These are phyloP conservation scores for Caenorhabditis tropicalis DNA, from an alignment of 1,140 invertebrate species.

Conservation along the genomic window DNA sequence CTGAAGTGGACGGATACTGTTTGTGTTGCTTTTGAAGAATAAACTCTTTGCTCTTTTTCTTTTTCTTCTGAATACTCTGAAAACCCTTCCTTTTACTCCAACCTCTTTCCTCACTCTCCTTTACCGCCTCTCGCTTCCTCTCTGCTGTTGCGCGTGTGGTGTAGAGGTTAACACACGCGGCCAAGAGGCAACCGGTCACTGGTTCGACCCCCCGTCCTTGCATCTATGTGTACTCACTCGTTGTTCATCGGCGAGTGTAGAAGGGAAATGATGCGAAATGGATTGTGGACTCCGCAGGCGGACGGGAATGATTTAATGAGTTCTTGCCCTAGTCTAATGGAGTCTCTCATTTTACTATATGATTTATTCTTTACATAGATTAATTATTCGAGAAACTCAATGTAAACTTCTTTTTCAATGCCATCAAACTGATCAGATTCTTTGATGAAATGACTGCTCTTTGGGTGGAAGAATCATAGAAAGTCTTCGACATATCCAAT, in stretches of 20 bases:
- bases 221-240: slow-evolving; percentile 38
- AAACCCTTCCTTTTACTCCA: too few relatives aligned
- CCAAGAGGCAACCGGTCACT: background rate
- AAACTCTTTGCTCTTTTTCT: background rate
- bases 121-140: background rate
- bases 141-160: slow-evolving; percentile 7
- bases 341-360: background rate
- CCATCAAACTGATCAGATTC: slow-evolving; percentile 18
- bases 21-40: background rate
- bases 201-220: background rate
- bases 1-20: slow-evolving; percentile 12
- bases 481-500: background rate
- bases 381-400: slow-evolving; percentile 2
- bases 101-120: background rate
- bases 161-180: background rate
- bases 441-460: background rate
- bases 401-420: slow-evolving; percentile 6
- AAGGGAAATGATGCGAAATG: slow-evolving; percentile 36
- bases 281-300: slow-evolving; percentile 6
- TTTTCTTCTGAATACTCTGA: too few relatives aligned
- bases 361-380: too few relatives aligned
- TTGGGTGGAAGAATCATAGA: background rate
- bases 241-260: slow-evolving; percentile 19
- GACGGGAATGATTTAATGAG: too few relatives aligned
- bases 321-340: slow-evolving; percentile 13